Evolutionary conservation across 2,888 invertebrate species (phyloP), one percentile per base, ranked within the genome.

Genomic region (Allolobophora icterica): DNA sequence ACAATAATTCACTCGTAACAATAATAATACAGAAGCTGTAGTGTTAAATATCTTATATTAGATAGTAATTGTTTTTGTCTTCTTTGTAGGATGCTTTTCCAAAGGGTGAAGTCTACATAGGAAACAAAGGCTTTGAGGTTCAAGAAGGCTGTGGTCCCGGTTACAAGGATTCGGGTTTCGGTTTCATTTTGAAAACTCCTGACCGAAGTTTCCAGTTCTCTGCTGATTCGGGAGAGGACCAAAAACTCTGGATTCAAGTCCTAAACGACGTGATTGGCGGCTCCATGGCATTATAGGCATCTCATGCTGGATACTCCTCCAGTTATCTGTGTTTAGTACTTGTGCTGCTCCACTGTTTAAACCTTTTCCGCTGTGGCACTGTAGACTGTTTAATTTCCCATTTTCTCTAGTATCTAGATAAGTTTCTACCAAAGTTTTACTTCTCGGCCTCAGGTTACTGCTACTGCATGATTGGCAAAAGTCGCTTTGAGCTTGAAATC

Each of bases 41-140:
- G 38, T 38, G 38, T 38, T 38, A 38, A 38, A 38, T 38, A 38
- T 38, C 3, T 38, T 38, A 38, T 38, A 52, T 52, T 3, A 24
- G 24, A 52, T 24, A 52, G 21, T 52, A 52, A 52, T 52, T 71
- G 71, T 30, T n/a, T 21, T 4, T 71, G n/a, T 83, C 45, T 24
- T n/a, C 6, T 35, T 90, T 91, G 19, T 40, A 96, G 96, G 97
- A 98, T 94, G 97, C 98, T 5, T 97, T 97, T 96, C 98, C 98
- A 0, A 98, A 98, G 95, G 98, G 98, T 90, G 98, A 98, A 96
- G 97, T 98, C 93, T 98, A 98, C 95, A 96, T 98, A 93, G 98
- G 98, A 94, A 96, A 97, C 94, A 96, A 96, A 94, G 97, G 97
- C 13, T 98, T 97, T 95, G 96, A 96, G 92, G 96, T 98, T 71